phyloP scores from a whole-genome alignment of 2,113 vertebrate species.

The Alethe castanea region DNA sequence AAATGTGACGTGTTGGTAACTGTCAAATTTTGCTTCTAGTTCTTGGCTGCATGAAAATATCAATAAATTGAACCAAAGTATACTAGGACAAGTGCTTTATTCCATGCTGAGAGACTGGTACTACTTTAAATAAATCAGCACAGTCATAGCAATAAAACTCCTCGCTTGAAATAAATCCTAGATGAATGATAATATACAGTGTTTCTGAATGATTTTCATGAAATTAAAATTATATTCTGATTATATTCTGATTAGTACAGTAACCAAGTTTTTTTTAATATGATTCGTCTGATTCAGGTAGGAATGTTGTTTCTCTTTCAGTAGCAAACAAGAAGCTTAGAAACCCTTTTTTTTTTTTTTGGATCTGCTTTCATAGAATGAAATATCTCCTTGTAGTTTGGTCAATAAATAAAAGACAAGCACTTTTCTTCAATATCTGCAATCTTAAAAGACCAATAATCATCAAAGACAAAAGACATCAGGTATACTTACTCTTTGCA shows the following conservation, averaged over 20 bases:
- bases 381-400: not conserved
- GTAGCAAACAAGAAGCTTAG: not conserved
- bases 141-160: not conserved
- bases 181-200: not conserved
- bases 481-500: not conserved
- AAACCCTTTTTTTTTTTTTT: not conserved
- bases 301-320: not conserved
- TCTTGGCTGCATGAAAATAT: not conserved
- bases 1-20: not conserved
- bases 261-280: not conserved
- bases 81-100: not conserved
- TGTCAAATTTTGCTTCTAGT: not conserved
- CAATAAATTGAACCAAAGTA: not conserved
- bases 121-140: not conserved
- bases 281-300: not conserved
- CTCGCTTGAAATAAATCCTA: not conserved
- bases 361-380: not conserved
- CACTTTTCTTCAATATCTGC: not conserved
- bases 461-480: not conserved
- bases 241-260: not conserved
- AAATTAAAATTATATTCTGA: not conserved
- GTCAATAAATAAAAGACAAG: not conserved
- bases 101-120: not conserved
- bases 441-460: not conserved
- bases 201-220: not conserved